Evolutionary conservation across 2,113 vertebrate species (phyloP), one percentile per base, ranked within the genome.

Genomic region (Pimephales promelas): DNA sequence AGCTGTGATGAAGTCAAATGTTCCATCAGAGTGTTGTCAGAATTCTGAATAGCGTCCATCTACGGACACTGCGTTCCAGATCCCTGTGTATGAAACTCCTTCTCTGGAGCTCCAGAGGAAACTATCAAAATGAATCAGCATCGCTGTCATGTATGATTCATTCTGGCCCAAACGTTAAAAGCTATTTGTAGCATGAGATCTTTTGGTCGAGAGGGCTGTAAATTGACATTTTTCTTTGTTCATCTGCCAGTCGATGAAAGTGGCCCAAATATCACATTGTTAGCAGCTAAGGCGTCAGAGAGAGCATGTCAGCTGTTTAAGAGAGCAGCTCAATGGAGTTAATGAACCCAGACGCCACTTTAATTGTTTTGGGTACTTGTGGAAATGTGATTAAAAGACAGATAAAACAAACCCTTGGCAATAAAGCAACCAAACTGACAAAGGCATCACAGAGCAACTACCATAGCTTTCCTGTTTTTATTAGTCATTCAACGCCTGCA

Each of bases 291-390:
- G 36, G 36, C 11, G 10, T 82, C 36, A 82, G 66, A 54, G 16
- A 43, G 22, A 28, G 16, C 43, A 73, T 34, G 36, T 83, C 71
- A 74, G 43, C 22, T 57, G 54, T 82, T 72, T 22, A 62, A 73
- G 54, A 61, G 31, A 73, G n/a, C 81, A 83, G 24, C 61, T 68
- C 45, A 77, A 54, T 83, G 16, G 22, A 43, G 61, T 61, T 83
- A 76, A 83, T 83, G 82, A 83, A 54, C 56, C 61, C 82, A 77
- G 72, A 77, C 61, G 47, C 59, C 72, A 54, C 31, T 83, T 62
- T 52, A 66, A 83, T 47, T 62, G 70, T 61, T 31, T 56, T 8
- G 80, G 59, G 34, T 56, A n/a, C 16, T 73, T 47, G 70, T n/a
- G 56, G 81, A 73, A 83, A 74, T 74, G 56, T 73, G 56, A 83